These are phyloP conservation scores for Nanger granti DNA, from an alignment of 2,113 vertebrate species.

Conservation along the genomic window DNA sequence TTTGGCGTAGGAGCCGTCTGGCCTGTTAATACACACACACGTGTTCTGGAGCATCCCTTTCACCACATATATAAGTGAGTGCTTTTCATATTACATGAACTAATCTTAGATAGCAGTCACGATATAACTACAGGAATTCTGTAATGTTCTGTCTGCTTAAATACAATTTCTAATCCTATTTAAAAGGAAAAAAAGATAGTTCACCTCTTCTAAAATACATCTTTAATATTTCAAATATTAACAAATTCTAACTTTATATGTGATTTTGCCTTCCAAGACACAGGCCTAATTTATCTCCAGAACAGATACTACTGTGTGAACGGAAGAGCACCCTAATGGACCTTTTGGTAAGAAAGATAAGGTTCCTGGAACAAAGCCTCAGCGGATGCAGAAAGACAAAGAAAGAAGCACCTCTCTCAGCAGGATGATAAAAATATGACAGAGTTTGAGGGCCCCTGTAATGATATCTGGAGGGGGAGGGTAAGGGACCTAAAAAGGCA, in stretches of 20 bases:
- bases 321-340: neutral
- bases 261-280: neutral
- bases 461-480: neutral
- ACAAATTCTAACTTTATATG: neutral
- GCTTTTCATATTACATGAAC: neutral
- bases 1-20: neutral
- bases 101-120: neutral
- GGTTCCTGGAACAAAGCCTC: neutral
- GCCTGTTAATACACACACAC: neutral
- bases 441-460: neutral
- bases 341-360: neutral
- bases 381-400: neutral
- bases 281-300: neutral
- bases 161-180: neutral
- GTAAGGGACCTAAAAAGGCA: neutral
- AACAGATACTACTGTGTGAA: neutral
- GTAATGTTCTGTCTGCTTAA: neutral
- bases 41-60: neutral
- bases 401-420: neutral
- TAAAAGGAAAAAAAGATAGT: neutral
- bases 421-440: neutral
- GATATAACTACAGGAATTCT: neutral
- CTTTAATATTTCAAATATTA: neutral
- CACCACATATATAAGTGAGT: neutral
- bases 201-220: neutral